Evolutionary conservation across 2,797 vertebrate species (phyloP), one percentile per base, ranked within the genome.

Genomic region (Lagodon rhomboides): DNA sequence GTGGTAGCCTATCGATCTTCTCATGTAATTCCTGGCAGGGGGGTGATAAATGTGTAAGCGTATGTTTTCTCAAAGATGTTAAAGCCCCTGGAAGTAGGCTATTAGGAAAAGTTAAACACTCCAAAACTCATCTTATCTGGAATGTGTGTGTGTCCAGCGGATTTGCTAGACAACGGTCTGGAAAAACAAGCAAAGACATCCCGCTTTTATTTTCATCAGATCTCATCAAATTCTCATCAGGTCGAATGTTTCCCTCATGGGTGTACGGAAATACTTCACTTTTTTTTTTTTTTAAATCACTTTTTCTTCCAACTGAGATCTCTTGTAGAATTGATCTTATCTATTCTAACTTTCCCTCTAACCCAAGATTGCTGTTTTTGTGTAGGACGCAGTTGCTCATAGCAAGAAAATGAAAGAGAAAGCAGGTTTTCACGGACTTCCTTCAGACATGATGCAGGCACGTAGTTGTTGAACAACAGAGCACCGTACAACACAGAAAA

Each of bases 21-120:
- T 61, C n/a, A 50, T 49, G n/a, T 62, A 62, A 44, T 30, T 63
- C 22, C 53, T 65, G 23, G 49, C 13, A 46, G 50, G 11, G 50
- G 51, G 55, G 13, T 75, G 2, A 51, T 30, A 20, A 3, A 60
- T 13, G 16, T 12, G 18, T 34, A 34, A 34, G 30, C 30, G 6
- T 17, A 46, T 55, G 34, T 34, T 9, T 69, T 53, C 25, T n/a
- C 30, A 47, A 75, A 65, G 34, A 79, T 60, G 51, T 56, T 68
- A 47, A 47, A 50, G 1, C 18, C 17, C 11, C 11, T 41, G 30
- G 8, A 34, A 34, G 34, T 34, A 34, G 34, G 34, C 34, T 34
- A 34, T 34, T 34, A 34, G 34, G 34, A 34, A 34, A 34, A 34
- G 34, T 34, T 34, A 34, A 34, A 34, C 34, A 34, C 34, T 34